Evolutionary conservation across 2,797 vertebrate genomes (phyloP), one percentile per base, ranked within the genome.

Genomic region (Adrianichthys oophorus): DNA sequence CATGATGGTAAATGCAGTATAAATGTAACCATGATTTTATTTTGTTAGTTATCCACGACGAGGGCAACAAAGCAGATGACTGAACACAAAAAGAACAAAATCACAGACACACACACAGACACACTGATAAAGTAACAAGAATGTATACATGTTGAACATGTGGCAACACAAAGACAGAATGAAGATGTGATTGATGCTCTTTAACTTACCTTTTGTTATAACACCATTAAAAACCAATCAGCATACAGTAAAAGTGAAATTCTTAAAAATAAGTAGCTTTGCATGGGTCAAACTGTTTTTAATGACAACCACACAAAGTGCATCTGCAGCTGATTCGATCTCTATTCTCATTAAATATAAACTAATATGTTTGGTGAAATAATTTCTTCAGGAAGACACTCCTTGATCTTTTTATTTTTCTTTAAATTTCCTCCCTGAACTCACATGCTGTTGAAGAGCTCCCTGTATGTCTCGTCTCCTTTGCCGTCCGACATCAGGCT

Each of bases 401-500:
- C 19, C 15, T n/a, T 1, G 2, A 10, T 26, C 26, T 21, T 21
- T 21, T 52, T 37, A 5, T 14, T 1, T 32, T 18, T 13, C 29
- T 21, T 15, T 7, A 1, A 8, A 18, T 6, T 5, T 41, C 29
- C 48, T 41, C 5, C 46, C 48, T 40, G 15, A 19, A 88, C 87
- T 89, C 87, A 89, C 87, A 89, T 89, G 87, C 86, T 89, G 72
- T 89, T 89, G 78, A 89, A 89, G 74, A 89, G 87, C 71, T 98
- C 97, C 49, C 97, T 85, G 90, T 98, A 99, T 0, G 95, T 98
- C 86, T 98, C 98, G 1, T 99, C 97, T 65, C 98, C 97, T 93
- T 98, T 98, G 83, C 97, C 98, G 80, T 98, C 98, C 0, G 98
- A 98, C 97, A 99, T 97, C 64, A 99, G 92, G 87, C 97, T 98